phyloP scores from a whole-genome alignment of 2,113 vertebrate genomes.

The Silurus glanis region DNA sequence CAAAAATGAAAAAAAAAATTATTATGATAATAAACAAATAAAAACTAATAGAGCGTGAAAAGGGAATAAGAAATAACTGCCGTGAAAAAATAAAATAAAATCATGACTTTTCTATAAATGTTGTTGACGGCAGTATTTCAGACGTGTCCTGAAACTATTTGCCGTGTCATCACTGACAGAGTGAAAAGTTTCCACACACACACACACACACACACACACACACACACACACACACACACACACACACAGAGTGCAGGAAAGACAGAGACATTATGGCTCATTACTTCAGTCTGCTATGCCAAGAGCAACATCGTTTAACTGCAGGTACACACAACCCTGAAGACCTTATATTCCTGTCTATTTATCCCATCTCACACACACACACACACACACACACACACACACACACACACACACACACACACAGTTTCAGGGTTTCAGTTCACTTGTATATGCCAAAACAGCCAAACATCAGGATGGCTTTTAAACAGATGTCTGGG shows the following conservation, averaged over 20 bases:
- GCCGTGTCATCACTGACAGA: neutral
- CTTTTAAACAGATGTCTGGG: neutral
- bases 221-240: constrained; percentile 53
- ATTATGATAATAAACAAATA: neutral
- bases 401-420: neutral
- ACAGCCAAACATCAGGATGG: neutral
- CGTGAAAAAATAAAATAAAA: neutral
- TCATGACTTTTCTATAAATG: neutral
- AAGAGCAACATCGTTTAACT: constrained; percentile 81
- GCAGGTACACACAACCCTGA: constrained; percentile 77
- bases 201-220: constrained; percentile 12
- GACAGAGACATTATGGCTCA: constrained; percentile 77
- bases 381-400: constrained; percentile 16
- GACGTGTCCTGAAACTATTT: neutral
- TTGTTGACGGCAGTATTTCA: neutral
- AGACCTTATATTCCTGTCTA: constrained; percentile 61
- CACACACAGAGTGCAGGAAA: constrained; percentile 76
- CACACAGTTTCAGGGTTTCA: neutral
- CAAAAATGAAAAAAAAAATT: neutral
- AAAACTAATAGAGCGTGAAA: neutral
- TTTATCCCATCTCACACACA: constrained; percentile 14
- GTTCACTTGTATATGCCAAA: neutral
- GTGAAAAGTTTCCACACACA: neutral
- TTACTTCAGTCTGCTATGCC: constrained; percentile 76
- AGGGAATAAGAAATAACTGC: no score